Base-by-base conservation (phyloP, 1,140 invertebrate genomes). In the Metopolophium dirhodum region DNA sequence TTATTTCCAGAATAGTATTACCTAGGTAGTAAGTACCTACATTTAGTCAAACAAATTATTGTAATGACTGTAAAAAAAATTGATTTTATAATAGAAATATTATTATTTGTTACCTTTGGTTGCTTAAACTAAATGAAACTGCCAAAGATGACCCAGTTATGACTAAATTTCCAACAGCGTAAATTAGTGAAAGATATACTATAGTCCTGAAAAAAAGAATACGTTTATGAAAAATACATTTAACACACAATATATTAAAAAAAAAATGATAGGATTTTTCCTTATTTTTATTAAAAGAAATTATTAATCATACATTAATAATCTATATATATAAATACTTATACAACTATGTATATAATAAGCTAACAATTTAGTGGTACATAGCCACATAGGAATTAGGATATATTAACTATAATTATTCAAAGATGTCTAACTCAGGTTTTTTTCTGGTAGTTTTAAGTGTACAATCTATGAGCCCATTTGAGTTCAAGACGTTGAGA, bases 131-230 rank as follows among this genome's bases (percentile, higher is more conserved):
- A 89, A 96, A 96, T 94, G 97, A 95, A 85, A 95, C 95, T 83
- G 96, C 97, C 95, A 96, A 96, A 89, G 97, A 96, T 20, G 97
- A 96, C 1, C 98, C 90, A 1, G 98, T 96, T 93, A 99, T 95
- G 1, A 99, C 94, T 8, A 98, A 95, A 95, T 98, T 98, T 37
- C 99, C 99, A 47, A 96, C 37, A 0, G 97, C 97, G 95, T 99
- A 99, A 47, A 99, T 96, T 57, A 99, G 96, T 20, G 98, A 99
- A 9, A 99, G 95, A 95, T 97, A 98, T 54, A 99, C 95, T 94
- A 99, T 98, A 2, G 98, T 99, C 94, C 96, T 94, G 93, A 41
- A 89, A 57, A 51, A 57, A 57, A 57, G 1, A 22, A 88, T 87
- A 35, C 18, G 22, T 51, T 30, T 22, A 87, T 87, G 3, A 22